Conservation (phyloP, 2,797 vertebrate genomes). For the Sitta carolinensis region DNA sequence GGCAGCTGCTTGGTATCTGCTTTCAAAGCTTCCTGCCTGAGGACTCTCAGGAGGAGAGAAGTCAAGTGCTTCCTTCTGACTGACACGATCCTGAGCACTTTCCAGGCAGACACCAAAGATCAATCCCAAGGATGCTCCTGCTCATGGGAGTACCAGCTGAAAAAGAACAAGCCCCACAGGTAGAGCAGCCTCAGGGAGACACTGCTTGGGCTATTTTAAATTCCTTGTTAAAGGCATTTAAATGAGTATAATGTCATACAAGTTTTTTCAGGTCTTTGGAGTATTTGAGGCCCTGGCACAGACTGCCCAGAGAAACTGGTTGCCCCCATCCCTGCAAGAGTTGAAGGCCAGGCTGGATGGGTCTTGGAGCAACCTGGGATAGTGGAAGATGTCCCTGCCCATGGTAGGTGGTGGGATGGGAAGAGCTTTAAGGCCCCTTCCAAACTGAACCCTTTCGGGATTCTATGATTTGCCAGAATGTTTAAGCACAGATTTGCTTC, state of each 20-base stretch:
- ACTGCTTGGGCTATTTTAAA: neutral
- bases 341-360: neutral
- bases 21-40: neutral
- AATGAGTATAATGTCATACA: accelerated
- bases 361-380: neutral
- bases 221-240: neutral
- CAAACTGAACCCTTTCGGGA: neutral
- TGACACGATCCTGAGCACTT: accelerated
- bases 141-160: neutral
- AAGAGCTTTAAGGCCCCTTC: neutral
- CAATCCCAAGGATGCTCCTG: neutral
- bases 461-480: neutral
- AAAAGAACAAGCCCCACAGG: neutral
- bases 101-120: neutral
- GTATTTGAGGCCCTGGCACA: neutral
- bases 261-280: neutral
- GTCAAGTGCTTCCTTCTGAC: neutral
- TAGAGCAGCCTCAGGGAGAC: neutral
- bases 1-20: neutral
- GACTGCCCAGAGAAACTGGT: neutral
- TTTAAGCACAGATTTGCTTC: neutral
- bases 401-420: neutral
- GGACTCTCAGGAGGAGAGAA: neutral
- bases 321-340: neutral
- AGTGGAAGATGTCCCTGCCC: neutral